phyloP scores from a whole-genome alignment of 2,113 vertebrate species.

The Paratilapia polleni region DNA sequence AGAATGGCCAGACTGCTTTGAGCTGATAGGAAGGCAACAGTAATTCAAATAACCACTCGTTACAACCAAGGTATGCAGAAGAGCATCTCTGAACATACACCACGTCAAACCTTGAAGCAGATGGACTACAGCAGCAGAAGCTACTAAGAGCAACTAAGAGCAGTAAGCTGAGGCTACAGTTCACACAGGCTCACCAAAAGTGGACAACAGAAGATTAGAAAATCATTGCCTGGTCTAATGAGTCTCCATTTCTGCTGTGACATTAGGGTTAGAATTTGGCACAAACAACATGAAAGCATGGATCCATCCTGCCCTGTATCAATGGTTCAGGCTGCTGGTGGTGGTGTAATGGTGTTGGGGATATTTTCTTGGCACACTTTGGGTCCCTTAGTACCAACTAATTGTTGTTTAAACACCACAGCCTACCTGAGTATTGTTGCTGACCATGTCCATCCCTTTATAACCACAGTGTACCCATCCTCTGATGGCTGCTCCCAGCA shows the following conservation, averaged over 20 bases:
- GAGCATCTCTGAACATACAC: too few species aligned
- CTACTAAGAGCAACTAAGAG: background rate
- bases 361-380: background rate
- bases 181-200: background rate
- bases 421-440: background rate
- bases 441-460: background rate
- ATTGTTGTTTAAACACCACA: background rate
- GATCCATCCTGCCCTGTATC: background rate
- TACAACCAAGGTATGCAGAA: too few species aligned
- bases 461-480: background rate
- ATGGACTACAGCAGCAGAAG: background rate
- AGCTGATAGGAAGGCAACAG: too few species aligned
- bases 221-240: background rate
- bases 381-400: background rate
- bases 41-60: too few species aligned
- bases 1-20: too few species aligned
- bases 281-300: background rate
- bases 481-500: too few species aligned
- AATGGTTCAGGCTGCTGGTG: background rate
- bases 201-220: too few species aligned
- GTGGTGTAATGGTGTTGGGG: accelerated
- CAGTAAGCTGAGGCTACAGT: background rate
- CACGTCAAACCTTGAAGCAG: background rate
- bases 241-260: background rate
- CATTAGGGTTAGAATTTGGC: background rate